These are phyloP conservation scores for Xestia c-nigrum DNA, from an alignment of 2,888 invertebrate genomes.

Conservation along the genomic window DNA sequence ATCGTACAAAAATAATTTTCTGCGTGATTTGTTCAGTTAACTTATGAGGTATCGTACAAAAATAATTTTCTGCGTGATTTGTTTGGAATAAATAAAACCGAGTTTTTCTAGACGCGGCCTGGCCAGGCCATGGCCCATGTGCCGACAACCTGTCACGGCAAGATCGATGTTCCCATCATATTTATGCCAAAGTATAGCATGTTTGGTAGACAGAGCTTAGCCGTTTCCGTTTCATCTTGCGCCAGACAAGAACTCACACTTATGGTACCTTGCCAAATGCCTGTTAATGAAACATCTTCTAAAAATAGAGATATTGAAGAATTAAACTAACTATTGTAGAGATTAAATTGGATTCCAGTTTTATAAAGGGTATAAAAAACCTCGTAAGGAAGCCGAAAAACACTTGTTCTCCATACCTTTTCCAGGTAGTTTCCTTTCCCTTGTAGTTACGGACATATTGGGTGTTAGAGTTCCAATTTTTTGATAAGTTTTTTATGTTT, in stretches of 20 bases:
- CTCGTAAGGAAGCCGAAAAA: too few relatives aligned
- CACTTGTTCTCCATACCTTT: too few relatives aligned
- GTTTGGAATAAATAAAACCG: not conserved
- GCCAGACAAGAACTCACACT: constrained; percentile 33
- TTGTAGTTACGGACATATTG: too few relatives aligned
- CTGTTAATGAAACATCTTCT: constrained; percentile 38
- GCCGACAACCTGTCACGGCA: not conserved
- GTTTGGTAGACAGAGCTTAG: constrained; percentile 38
- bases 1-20: too few relatives aligned
- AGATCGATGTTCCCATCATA: constrained; percentile 11
- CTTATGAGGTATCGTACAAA: too few relatives aligned
- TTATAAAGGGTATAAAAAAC: not conserved
- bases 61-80: too few relatives aligned
- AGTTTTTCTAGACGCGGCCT: too few relatives aligned
- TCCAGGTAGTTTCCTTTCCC: too few relatives aligned
- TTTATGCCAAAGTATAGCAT: constrained; percentile 26
- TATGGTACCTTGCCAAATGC: constrained; percentile 30
- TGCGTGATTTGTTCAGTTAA: too few relatives aligned
- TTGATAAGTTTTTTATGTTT: too few relatives aligned
- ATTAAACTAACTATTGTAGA: not conserved
- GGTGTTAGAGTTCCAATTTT: too few relatives aligned
- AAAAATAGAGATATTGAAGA: constrained; percentile 22
- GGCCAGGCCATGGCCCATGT: too few relatives aligned
- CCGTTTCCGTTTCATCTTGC: constrained; percentile 30
- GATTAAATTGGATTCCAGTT: not conserved